phyloP scores from a whole-genome alignment of 1,140 invertebrate genomes.

The Drosophila carrolli region DNA sequence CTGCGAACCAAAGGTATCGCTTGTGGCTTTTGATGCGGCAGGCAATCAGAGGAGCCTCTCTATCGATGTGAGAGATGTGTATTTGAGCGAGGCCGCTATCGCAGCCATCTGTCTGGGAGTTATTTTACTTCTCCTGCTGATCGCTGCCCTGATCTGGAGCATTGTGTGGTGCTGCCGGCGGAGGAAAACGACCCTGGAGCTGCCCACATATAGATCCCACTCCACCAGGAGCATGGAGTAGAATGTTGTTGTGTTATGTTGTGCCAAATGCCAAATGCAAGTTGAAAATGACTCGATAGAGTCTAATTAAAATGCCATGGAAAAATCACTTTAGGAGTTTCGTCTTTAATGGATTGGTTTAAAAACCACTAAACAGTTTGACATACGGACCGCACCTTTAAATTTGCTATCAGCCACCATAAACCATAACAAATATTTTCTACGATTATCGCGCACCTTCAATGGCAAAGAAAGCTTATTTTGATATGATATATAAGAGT shows the following conservation, averaged over 20 bases:
- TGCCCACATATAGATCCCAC: constrained; percentile 85
- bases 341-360: too few relatives aligned
- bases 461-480: too few relatives aligned
- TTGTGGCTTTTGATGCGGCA: constrained; percentile 86
- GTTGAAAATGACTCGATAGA: neutral
- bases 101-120: constrained; percentile 86
- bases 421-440: too few relatives aligned
- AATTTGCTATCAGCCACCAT: too few relatives aligned
- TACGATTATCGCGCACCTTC: too few relatives aligned
- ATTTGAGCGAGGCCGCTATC: constrained; percentile 85
- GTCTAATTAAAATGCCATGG: constrained; percentile 43
- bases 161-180: constrained; percentile 86
- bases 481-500: too few relatives aligned
- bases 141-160: constrained; percentile 85
- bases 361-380: too few relatives aligned
- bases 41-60: constrained; percentile 86
- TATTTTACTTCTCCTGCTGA: constrained; percentile 85
- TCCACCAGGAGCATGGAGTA: constrained; percentile 82
- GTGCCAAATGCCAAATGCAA: constrained; percentile 37
- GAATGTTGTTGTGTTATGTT: constrained; percentile 29
- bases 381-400: too few relatives aligned
- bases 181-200: constrained; percentile 85
- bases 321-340: neutral
- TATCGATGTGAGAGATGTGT: constrained; percentile 86
- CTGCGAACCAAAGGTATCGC: constrained; percentile 86